A percentile compares a stretch with the other conserved stretches of the same genome.
These are phyloP conservation scores for Rhopalosiphum nymphaeae DNA, from an alignment of 2,888 invertebrate species.

Conservation along the genomic window DNA sequence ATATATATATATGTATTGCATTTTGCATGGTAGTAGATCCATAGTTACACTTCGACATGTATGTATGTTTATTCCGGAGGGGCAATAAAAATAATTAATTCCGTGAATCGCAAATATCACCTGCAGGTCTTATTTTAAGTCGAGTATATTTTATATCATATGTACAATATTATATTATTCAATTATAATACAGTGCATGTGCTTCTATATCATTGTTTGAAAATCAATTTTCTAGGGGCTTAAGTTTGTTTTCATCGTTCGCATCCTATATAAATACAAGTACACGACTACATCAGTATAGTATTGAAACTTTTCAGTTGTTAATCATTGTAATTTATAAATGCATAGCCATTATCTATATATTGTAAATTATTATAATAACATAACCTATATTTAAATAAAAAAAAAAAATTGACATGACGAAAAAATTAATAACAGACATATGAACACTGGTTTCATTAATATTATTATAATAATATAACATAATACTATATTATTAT, in stretches of 20 bases:
- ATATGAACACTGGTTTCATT: not conserved
- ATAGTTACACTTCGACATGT: not conserved
- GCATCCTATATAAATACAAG: not conserved
- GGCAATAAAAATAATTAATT: not conserved
- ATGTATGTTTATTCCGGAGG: not conserved
- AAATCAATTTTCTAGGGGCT: not conserved
- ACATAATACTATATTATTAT: not conserved
- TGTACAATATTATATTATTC: not conserved
- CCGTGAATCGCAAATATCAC: not conserved
- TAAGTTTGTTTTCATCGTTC: not conserved
- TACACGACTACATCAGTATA: not conserved
- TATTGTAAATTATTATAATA: not conserved
- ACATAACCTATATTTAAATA: not conserved
- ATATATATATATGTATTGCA: not conserved
- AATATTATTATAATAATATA: not conserved
- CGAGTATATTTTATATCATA: not conserved
- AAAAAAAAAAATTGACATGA: not conserved
- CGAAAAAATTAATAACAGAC: not conserved
- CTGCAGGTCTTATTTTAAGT: constrained; percentile 11
- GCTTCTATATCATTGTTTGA: not conserved
- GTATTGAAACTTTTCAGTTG: not conserved
- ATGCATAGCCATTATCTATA: not conserved
- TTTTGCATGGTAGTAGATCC: not conserved
- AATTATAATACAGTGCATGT: not conserved
- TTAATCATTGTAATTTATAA: not conserved